Evolutionary conservation across 1,140 invertebrate species (phyloP), one percentile per base, ranked within the genome.

Genomic region (Mamestra configurata): DNA sequence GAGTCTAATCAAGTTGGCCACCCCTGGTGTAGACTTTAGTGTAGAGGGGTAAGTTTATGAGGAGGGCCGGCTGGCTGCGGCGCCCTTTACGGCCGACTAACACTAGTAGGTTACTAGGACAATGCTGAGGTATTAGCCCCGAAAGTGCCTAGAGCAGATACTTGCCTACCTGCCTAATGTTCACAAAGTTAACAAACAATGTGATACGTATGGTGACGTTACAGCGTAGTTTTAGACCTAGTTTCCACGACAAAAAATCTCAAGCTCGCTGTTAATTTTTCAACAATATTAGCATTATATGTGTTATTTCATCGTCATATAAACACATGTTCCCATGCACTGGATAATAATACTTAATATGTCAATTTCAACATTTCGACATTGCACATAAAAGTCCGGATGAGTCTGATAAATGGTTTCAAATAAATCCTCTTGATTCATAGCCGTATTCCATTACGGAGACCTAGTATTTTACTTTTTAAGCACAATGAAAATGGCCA

Each of bases 371-470:
- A 70, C 40, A 24, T 68, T 68, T 46, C 64, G 49, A 40, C 66
- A 70, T 46, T 70, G 66, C 40, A 70, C 66, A 70, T 70, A 70
- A 70, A 70, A 22, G 66, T 70, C 66, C 22, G 22, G 40, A 70
- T 46, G 66, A 43, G 40, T 46, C 66, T 70, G 66, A 70, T 70
- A 70, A 70, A 70, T 70, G 66, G 66, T 27, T 27, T 70, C 15
- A 70, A 70, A 70, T 70, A 70, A 70, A 70, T 70, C 66, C 66
- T 70, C 40, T 27, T 70, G 66, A 70, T 70, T 70, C 66, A 70
- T 49, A 8, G 40, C 66, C 66, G 66, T 70, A 70, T 70, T 70
- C 66, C 66, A 70, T 70, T 70, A 70, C 22, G 24, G 18, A 27
- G 20, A 37, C 20, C 64, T 49, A 70, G 40, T 24, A 49, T 70